A percentile compares a stretch with the other conserved stretches of the same genome.
These are phyloP conservation scores for Falco biarmicus DNA, from an alignment of 2,797 vertebrate genomes.

Conservation along the genomic window DNA sequence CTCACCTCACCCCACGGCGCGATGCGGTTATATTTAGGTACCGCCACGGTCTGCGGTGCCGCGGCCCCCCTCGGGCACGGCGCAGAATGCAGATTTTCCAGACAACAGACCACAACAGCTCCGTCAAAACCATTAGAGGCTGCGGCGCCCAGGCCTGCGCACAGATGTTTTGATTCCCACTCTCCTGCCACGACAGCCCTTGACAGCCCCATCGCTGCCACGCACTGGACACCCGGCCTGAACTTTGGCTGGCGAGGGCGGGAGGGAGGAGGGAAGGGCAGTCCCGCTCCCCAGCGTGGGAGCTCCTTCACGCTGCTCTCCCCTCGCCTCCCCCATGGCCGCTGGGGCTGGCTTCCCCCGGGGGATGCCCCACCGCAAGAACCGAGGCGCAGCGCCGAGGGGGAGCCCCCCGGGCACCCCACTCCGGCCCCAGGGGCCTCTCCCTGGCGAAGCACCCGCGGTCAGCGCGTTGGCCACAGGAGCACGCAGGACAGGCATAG, in stretches of 20 bases:
- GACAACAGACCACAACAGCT: slow-evolving; percentile 65
- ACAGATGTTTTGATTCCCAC: slow-evolving; percentile 66
- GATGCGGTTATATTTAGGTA: slow-evolving; percentile 65
- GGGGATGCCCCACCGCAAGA: background rate
- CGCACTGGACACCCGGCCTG: background rate
- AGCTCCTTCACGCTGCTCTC: background rate
- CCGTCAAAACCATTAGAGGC: slow-evolving; percentile 46
- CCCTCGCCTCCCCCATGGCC: background rate
- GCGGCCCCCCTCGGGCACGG: slow-evolving; percentile 51
- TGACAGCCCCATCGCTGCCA: slow-evolving; percentile 10
- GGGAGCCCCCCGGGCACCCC: background rate
- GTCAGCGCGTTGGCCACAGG: rapidly evolving
- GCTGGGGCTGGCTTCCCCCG: background rate
- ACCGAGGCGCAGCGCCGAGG: background rate
- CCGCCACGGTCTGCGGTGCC: slow-evolving; percentile 38
- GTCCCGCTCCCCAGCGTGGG: background rate
- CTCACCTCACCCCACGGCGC: slow-evolving; percentile 56
- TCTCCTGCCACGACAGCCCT: slow-evolving; percentile 58
- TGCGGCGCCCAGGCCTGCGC: slow-evolving; percentile 40
- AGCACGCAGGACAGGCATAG: rapidly evolving
- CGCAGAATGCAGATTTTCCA: slow-evolving; percentile 60
- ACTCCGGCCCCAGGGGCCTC: rapidly evolving
- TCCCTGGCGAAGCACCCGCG: rapidly evolving
- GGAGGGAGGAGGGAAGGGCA: background rate
- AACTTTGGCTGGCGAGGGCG: background rate